Evolutionary conservation across 2,888 invertebrate genomes (phyloP).

Genomic region (Aradus depressus): DNA sequence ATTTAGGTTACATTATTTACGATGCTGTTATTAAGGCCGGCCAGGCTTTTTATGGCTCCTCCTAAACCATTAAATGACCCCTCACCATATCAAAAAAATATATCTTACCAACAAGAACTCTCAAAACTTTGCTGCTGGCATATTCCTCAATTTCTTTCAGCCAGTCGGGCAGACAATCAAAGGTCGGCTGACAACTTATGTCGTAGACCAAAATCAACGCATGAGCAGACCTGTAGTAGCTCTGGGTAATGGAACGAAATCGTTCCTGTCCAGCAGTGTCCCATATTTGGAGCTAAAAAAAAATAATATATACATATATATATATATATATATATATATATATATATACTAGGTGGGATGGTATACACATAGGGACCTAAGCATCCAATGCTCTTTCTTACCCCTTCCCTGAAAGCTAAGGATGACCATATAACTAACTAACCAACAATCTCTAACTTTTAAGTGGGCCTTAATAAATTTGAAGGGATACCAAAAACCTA

Average conservation of each 20-base stretch:
- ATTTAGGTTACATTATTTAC: no score
- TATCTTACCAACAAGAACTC: slow-evolving; percentile 71
- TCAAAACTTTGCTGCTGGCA: slow-evolving; percentile 85
- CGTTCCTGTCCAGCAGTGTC: slow-evolving; percentile 96
- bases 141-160: slow-evolving; percentile 94
- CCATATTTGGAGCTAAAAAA: slow-evolving; percentile 86
- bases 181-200: slow-evolving; percentile 94
- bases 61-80: not conserved
- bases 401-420: no score
- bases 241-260: slow-evolving; percentile 94
- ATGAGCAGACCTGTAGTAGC: slow-evolving; percentile 94
- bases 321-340: not conserved
- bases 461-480: no score
- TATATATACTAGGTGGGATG: not conserved
- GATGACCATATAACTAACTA: no score
- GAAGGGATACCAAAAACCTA: no score
- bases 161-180: slow-evolving; percentile 96
- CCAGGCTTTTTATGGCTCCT: not conserved
- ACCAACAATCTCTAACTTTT: no score
- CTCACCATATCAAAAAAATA: not conserved
- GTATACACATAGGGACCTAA: no score
- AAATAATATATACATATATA: not conserved
- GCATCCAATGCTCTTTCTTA: no score
- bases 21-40: no score
- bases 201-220: slow-evolving; percentile 94